Base-by-base conservation (phyloP, 2,888 invertebrate species). In the Operophtera brumata region DNA sequence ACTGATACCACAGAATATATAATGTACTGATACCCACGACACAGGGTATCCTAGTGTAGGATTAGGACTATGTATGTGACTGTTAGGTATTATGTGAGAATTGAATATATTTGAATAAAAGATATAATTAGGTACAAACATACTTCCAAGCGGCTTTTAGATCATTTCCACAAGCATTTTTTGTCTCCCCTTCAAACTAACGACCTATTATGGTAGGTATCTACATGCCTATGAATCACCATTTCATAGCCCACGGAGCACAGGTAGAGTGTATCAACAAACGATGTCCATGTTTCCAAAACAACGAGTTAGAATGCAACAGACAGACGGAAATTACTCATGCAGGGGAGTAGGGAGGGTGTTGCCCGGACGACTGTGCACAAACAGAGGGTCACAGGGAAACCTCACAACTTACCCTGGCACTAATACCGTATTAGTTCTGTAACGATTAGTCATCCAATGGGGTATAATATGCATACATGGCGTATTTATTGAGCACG, bases 371-470 rank as follows among this genome's bases (percentile, higher is more conserved):
- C 83, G 75, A 89, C 86, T 68, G 70, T 37, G 62, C 72, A 62
- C 73, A 80, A 88, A 88, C 86, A 86, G 63, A 71, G 80, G 82
- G 86, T 55, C 84, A 85, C 60, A 71, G 79, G 83, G 86, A 88
- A 85, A 69, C 84, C 84, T 47, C 76, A 78, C 64, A 43, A 51
- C 44, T 34, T 30, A 11, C 13, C 39, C 20, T 41, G 46, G 14
- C 48, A 54, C 37, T 62, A 56, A 59, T 62, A 43, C 47, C 54
- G 60, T 64, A 50, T 56, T 53, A 53, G 64, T 69, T 71, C 55
- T 65, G 64, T 64, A 67, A 69, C 61, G 60, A 68, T 71, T 70
- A 69, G 62, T 65, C 65, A 66, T 61, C 56, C 34, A 54, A 59
- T 59, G 43, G 44, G 13, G 41, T 30, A 9, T 9, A 9, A 28